Base-by-base conservation (phyloP, 2,888 invertebrate species). In the Oxystoma pomonae region DNA sequence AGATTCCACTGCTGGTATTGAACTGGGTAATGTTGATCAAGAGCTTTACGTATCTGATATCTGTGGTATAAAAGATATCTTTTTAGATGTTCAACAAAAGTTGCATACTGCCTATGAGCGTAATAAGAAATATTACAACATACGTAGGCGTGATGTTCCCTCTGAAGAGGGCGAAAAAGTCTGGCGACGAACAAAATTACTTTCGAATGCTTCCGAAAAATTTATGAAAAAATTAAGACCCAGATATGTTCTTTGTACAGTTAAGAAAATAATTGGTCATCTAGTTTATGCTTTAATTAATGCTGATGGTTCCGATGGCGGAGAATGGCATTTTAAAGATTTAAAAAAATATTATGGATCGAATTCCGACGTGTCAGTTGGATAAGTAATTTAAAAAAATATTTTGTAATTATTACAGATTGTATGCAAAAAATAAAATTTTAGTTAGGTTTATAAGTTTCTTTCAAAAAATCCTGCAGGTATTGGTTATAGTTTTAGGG, bases 1-100 rank as follows among this genome's bases (percentile, higher is more conserved):
- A 57, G 21, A 20, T 7, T 57, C 61, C 49, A 62, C 67, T 16
- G 63, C 59, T 22, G 59, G 51, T 22, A 52, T 62, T 21, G 49
- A 50, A 61, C 55, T 61, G 2, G 20, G 56, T 51, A 56, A 56
- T 49, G 61, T 20, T 9, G 57, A 57, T 57, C 57, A 3, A 7
- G 12, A 35, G 5, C 12, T 12, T 12, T 35, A 35, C 35, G 35
- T 12, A 7, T 7, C 5, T 35, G 35, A 35, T 35, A 35, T 35
- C 12, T 7, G 12, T 3, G 35, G 35, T 35, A 7, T 35, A 35
- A 35, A 35, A 35, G 3, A 35, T 35, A 35, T 35, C 12, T 35
- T 35, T 35, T 3, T 35, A 7, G 35, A 35, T 3, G 35, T 35
- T 35, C 3, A 12, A 35, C 3, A 35, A 12, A 35, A 35, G 12